A percentile compares a stretch with the other conserved stretches of the same genome.
Evolutionary conservation across 2,888 invertebrate genomes (phyloP).

Genomic region (Leptopilina drosophilae): DNA sequence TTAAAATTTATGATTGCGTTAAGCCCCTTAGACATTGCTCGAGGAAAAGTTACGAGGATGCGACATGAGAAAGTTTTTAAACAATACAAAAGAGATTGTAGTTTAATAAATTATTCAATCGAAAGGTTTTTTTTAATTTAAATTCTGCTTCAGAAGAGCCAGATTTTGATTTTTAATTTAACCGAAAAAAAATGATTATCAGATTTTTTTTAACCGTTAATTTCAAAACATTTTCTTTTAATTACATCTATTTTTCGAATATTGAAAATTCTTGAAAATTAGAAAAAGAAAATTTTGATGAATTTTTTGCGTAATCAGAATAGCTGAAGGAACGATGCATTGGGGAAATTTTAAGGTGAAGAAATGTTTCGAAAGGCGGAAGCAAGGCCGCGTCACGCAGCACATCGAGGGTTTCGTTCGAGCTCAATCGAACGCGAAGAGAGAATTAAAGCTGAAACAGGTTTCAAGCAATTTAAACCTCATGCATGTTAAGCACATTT

Average conservation of each 20-base stretch:
- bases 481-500: constrained; percentile 49
- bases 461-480: constrained; percentile 51
- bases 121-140: constrained; percentile 39
- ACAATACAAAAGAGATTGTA: constrained; percentile 50
- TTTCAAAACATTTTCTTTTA: too few relatives aligned
- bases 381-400: constrained; percentile 56
- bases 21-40: constrained; percentile 52
- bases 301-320: too few relatives aligned
- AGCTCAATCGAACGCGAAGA: constrained; percentile 58
- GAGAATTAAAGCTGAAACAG: constrained; percentile 48
- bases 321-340: neutral
- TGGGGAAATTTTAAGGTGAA: constrained; percentile 40
- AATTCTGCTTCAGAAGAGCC: too few relatives aligned
- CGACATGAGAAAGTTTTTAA: constrained; percentile 54
- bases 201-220: too few relatives aligned
- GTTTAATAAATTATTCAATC: constrained; percentile 55
- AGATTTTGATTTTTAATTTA: too few relatives aligned
- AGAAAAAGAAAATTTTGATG: too few relatives aligned
- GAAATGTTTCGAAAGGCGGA: constrained; percentile 50
- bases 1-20: constrained; percentile 65
- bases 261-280: too few relatives aligned
- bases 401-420: constrained; percentile 58
- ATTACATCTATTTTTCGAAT: too few relatives aligned
- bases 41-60: constrained; percentile 26
- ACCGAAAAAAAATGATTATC: too few relatives aligned